Evolutionary conservation across 2,797 vertebrate genomes (phyloP).

Genomic region (Amniataba percoides): DNA sequence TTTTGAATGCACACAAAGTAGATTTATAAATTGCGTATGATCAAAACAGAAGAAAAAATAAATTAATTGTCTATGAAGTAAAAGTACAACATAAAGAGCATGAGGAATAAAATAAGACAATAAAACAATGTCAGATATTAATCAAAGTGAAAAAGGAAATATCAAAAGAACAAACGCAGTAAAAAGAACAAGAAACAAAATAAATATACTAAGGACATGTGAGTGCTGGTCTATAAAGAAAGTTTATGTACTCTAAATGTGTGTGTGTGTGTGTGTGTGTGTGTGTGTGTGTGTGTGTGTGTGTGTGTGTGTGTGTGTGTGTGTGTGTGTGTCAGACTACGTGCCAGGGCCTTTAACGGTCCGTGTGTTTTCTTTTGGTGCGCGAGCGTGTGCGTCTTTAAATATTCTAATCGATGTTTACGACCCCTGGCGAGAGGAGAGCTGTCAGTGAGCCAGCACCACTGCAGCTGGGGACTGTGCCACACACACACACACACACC

Average conservation of each 20-base stretch:
- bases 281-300: slow-evolving; percentile 23
- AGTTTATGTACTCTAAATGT: slow-evolving; percentile 24
- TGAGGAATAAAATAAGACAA: not conserved
- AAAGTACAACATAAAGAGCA: slow-evolving; percentile 4
- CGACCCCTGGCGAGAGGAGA: slow-evolving; percentile 67
- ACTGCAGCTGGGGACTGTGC: slow-evolving; percentile 64
- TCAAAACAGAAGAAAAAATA: not conserved
- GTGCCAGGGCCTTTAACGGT: slow-evolving; percentile 34
- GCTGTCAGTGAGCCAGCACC: slow-evolving; percentile 68
- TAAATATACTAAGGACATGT: not conserved
- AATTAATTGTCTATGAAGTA: slow-evolving; percentile 1
- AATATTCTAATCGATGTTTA: slow-evolving; percentile 83
- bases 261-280: slow-evolving; percentile 7
- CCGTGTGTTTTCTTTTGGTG: slow-evolving; percentile 42
- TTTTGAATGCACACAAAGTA: too few species aligned
- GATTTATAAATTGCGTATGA: not conserved
- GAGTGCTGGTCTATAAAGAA: slow-evolving; percentile 13
- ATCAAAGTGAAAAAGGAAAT: not conserved
- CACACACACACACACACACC: slow-evolving; percentile 19
- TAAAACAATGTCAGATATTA: slow-evolving; percentile 5
- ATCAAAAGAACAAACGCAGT: not conserved
- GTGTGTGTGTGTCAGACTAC: not conserved
- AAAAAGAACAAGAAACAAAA: not conserved
- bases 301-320: slow-evolving; percentile 6
- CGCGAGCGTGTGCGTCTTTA: slow-evolving; percentile 62